Evolutionary conservation across 2,113 vertebrate genomes (phyloP), one percentile per base, ranked within the genome.

Genomic region (Forbesichthys agassizii): DNA sequence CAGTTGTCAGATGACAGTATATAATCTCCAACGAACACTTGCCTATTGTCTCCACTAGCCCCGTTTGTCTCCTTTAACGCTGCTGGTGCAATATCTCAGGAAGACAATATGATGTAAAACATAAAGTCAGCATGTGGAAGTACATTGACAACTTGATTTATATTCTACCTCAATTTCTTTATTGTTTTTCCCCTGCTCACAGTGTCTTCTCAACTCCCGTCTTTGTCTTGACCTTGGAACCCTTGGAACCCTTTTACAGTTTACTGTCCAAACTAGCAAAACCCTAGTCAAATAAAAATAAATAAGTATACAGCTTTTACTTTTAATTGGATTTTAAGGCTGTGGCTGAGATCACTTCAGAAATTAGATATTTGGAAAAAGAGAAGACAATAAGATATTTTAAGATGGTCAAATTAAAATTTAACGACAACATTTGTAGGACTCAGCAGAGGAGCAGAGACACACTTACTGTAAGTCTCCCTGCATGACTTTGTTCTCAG

Each of bases 1-100:
- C 65, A 74, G 74, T 75, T 88, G 73, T 84, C 71, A 79, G 77
- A 81, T 83, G 78, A 82, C 69, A 84, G 69, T 81, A 85, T 73
- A 82, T 71, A 75, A 79, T 84, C 64, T 77, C 57, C 46, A 33
- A 74, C 79, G 46, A 33, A 27, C 11, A 51, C 55, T 54, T 80
- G 48, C 75, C 33, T 8, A 68, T 66, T 68, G 49, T 64, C 48
- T 59, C 47, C 18, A 61, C 13, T 20, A 66, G 27, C 46, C 47
- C 59, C 16, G 33, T 68, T 76, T 6, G 5, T 62, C 13, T 52
- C 59, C 61, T 33, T 68, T 64, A 55, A 59, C 46, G 52, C 66
- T 55, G 42, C 12, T 71, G 52, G 47, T 64, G 63, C 12, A 63
- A 64, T 60, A 73, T 62, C 61, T 68, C 12, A 64, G 48, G 46